phyloP scores from a whole-genome alignment of 2,888 invertebrate genomes.

The Conchocele bisecta region DNA sequence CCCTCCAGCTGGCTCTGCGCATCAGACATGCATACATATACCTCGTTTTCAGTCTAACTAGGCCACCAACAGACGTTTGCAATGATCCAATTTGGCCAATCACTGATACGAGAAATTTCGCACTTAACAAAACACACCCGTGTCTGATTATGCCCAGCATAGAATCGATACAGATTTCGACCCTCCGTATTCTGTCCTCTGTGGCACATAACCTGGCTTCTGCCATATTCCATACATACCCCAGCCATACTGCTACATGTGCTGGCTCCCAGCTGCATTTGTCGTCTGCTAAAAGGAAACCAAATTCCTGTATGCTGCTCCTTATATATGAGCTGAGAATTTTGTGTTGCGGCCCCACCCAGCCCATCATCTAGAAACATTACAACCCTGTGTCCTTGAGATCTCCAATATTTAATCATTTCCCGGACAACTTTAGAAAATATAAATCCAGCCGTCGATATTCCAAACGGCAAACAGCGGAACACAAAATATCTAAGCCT shows the following conservation, averaged over 20 bases:
- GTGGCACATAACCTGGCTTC: slow-evolving; percentile 16
- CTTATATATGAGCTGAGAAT: neutral
- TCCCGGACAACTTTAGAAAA: slow-evolving; percentile 10
- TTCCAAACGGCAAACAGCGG: slow-evolving; percentile 23
- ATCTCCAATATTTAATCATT: slow-evolving; percentile 1
- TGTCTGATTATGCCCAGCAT: too few relatives aligned
- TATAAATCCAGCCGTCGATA: slow-evolving; percentile 28
- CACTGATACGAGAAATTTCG: slow-evolving; percentile 19
- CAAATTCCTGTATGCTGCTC: neutral
- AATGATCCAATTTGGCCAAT: slow-evolving; percentile 26
- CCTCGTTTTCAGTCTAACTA: slow-evolving; percentile 20
- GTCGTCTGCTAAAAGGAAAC: slow-evolving; percentile 22
- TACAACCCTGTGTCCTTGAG: slow-evolving; percentile 1
- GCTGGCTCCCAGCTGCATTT: slow-evolving; percentile 29
- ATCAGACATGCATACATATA: slow-evolving; percentile 15
- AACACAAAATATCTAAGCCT: slow-evolving; percentile 22
- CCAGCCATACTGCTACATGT: slow-evolving; percentile 21
- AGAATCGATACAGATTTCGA: neutral
- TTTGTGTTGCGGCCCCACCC: neutral
- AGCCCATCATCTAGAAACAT: slow-evolving; percentile 40
- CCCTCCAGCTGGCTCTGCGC: slow-evolving; percentile 22
- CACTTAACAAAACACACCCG: too few relatives aligned
- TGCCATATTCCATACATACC: slow-evolving; percentile 25
- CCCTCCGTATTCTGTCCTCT: neutral
- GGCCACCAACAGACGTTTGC: slow-evolving; percentile 4